phyloP scores from a whole-genome alignment of 2,113 vertebrate genomes.

The Synodontis membranacea region DNA sequence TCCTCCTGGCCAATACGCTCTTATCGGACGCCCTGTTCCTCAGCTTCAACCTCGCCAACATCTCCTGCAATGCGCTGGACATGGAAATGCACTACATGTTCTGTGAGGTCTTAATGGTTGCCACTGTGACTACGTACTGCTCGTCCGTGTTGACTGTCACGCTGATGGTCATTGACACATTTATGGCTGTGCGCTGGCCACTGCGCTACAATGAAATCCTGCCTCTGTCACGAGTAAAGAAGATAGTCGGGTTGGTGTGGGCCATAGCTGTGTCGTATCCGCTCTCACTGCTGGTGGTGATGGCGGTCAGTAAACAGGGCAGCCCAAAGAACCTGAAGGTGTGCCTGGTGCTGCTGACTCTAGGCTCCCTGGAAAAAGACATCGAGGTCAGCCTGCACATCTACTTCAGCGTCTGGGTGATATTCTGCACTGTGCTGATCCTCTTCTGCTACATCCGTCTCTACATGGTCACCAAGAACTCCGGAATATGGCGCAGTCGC shows the following conservation, averaged over 20 bases:
- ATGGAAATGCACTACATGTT: constrained; percentile 52
- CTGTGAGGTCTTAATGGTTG: constrained; percentile 68
- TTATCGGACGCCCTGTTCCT: constrained; percentile 73
- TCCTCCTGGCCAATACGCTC: constrained; percentile 77
- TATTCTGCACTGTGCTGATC: constrained; percentile 69
- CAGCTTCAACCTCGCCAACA: constrained; percentile 64
- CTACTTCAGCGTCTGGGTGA: constrained; percentile 63
- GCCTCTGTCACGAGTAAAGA: constrained; percentile 58
- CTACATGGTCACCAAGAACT: constrained; percentile 74
- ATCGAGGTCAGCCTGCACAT: constrained; percentile 56
- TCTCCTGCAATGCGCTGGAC: constrained; percentile 58
- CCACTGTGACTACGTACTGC: constrained; percentile 65
- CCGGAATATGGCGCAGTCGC: constrained; percentile 74
- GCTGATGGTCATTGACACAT: constrained; percentile 76
- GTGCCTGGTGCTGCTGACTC: constrained; percentile 69
- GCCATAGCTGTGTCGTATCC: constrained; percentile 67
- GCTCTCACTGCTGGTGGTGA: constrained; percentile 65
- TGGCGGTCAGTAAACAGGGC: constrained; percentile 34
- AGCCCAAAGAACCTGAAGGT: constrained; percentile 15
- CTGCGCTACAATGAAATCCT: constrained; percentile 71
- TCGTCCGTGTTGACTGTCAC: constrained; percentile 76
- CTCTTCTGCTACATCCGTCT: constrained; percentile 77
- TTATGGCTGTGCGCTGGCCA: constrained; percentile 74
- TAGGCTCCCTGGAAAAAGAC: constrained; percentile 49
- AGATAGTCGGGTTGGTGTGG: constrained; percentile 70